phyloP scores from a whole-genome alignment of 2,113 vertebrate species.

The Zosterops pallidus region DNA sequence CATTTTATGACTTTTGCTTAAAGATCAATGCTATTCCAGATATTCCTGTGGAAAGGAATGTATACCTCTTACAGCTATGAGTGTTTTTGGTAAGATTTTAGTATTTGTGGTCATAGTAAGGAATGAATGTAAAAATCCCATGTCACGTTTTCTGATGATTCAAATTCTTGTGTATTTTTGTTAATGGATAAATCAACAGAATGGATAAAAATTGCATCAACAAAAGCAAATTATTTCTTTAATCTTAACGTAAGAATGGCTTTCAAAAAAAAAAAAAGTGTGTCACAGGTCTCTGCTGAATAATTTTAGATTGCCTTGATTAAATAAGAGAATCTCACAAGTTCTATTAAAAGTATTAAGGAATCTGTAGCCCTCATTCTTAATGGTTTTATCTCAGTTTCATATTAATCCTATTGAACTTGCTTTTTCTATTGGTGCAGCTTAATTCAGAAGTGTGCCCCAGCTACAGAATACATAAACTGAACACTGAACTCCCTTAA shows the following conservation, averaged over 20 bases:
- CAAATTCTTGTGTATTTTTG: not conserved
- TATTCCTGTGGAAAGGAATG: not conserved
- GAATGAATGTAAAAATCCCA: not conserved
- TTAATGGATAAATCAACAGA: not conserved
- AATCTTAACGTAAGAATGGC: not conserved
- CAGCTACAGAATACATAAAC: not conserved
- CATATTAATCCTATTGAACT: not conserved
- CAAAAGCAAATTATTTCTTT: not conserved
- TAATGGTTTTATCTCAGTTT: not conserved
- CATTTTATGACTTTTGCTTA: not conserved
- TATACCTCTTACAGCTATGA: not conserved
- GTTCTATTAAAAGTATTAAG: not conserved
- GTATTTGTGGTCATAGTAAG: not conserved
- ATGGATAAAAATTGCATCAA: not conserved
- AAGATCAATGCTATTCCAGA: not conserved
- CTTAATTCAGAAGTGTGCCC: not conserved
- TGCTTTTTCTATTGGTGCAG: not conserved
- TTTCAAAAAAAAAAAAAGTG: not conserved
- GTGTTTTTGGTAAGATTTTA: not conserved
- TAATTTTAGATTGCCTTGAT: not conserved
- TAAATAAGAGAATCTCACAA: not conserved
- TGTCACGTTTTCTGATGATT: not conserved
- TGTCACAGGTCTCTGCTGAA: not conserved
- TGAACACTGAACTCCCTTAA: not conserved
- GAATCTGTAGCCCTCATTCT: not conserved